These are phyloP conservation scores for Apogon talboti DNA, from an alignment of 2,797 vertebrate species.

Conservation along the genomic window DNA sequence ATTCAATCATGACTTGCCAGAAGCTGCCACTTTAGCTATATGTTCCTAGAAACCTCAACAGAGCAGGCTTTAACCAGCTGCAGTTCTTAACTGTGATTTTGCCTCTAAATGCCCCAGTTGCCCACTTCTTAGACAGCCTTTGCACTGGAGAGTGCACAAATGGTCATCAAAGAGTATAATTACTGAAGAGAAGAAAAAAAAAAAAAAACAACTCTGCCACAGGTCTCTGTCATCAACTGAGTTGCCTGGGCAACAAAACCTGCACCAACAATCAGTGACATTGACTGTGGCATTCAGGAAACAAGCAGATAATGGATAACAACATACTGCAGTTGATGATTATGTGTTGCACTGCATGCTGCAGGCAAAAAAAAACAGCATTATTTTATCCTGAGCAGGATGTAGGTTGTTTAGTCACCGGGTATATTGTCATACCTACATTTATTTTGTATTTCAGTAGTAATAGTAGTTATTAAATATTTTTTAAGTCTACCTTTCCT, in stretches of 20 bases:
- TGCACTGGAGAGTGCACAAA: constrained; percentile 58
- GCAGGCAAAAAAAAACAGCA: constrained; percentile 14
- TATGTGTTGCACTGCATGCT: constrained; percentile 20
- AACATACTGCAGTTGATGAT: constrained; percentile 25
- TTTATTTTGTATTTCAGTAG: constrained; percentile 6
- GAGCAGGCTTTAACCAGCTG: constrained; percentile 30
- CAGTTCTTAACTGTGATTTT: constrained; percentile 25
- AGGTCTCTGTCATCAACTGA: constrained; percentile 62
- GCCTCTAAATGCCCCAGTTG: constrained; percentile 36
- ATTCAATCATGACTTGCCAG: constrained; percentile 17
- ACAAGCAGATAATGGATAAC: constrained; percentile 48
- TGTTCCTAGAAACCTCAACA: constrained; percentile 14
- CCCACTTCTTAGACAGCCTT: constrained; percentile 60
- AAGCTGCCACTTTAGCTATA: constrained; percentile 30
- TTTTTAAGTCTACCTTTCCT: neutral
- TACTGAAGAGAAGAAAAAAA: constrained; percentile 14
- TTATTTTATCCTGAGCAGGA: constrained; percentile 4
- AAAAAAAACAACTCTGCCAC: constrained; percentile 33
- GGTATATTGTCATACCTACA: neutral
- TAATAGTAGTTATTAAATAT: neutral
- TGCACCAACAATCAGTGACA: constrained; percentile 53
- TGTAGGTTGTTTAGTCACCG: constrained; percentile 3
- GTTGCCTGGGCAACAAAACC: constrained; percentile 73
- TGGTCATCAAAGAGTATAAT: constrained; percentile 62
- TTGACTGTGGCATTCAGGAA: constrained; percentile 53